Evolutionary conservation across 1,140 invertebrate genomes (phyloP), one percentile per base, ranked within the genome.

Genomic region (Propsilocerus akamusi): DNA sequence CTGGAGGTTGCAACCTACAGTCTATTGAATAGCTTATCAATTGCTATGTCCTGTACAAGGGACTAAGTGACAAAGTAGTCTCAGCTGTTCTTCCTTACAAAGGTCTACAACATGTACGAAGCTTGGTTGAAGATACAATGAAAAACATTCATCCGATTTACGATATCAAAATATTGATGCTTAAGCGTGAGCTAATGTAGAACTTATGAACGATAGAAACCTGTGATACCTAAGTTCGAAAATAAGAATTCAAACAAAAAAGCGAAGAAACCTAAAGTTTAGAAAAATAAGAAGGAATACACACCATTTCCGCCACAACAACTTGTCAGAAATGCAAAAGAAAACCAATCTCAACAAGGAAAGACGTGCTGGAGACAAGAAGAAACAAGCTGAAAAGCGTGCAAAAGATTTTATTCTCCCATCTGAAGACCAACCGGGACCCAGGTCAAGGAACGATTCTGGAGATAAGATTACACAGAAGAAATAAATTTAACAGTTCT

Each of bases 111-210:
- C 88, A 97, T 66, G 90, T 94, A 0, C 69, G 93, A 53, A 78
- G 85, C 60, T 89, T 99, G 58, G 89, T 93, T 5, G 81, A 90
- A 62, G 95, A 99, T 58, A 96, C 91, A 3, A 97, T 99, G 93
- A 92, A 93, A 60, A 99, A 99, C 65, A 81, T 99, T 52, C 96
- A 99, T 73, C 96, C 96, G n/a, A 94, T 99, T 62, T 98, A 98
- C 62, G 97, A 97, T 60, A 95, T 99, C 0, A 99, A 99, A 70
- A 83, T 87, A 14, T 66, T 99, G 10, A 98, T 99, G 94, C 96
- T 99, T 46, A 98, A 98, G 66, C 73, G 81, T 58, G 94, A 99
- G 71, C 67, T n/a, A n/a, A n/a, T n/a, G n/a, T n/a, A n/a, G n/a
- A n/a, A n/a, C n/a, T 99, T 22, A 81, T 83, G 51, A 97, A 90